Evolutionary conservation across 2,888 invertebrate species (phyloP), one percentile per base, ranked within the genome.

Genomic region (Cheilosia vernalis): DNA sequence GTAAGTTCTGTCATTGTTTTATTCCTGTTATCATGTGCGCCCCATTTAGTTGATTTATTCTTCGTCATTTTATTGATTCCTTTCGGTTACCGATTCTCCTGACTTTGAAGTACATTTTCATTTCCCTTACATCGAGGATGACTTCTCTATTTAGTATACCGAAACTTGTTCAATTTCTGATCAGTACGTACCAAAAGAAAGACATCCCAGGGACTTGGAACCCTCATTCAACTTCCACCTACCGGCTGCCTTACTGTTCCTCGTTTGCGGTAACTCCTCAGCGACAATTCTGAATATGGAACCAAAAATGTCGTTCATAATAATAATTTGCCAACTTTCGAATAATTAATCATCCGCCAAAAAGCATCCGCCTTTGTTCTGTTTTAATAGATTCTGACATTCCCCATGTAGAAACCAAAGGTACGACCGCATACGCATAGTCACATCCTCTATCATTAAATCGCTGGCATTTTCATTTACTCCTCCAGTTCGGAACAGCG

Each of bases 381-480:
- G 10, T 42, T 51, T 42, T 44, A 58, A 76, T n/a, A n/a, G n/a
- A 67, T 33, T 47, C 67, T 51, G 27, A 42, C 37, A 0, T 63
- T 70, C 30, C 19, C 19, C 19, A 56, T 15, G 19, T 7, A 47
- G n/a, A 44, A 56, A 60, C 24, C 37, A 42, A 55, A 49, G 63
- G n/a, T 60, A 53, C 17, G 61, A 33, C 33, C n/a, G 4, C 13
- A 13, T 30, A 2, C n/a, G 4, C 13, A 13, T 30, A 2, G 37
- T 37, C 13, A 37, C 37, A 55, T 69, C 61, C 37, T 37, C 15
- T 49, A 44, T 69, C 17, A 55, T 53, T 61, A 60, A 30, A 30
- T 76, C 27, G 17, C 33, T 19, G 42, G 27, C 40, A 56, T 47
- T 47, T 56, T 49, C 56, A 56, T 61, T 69, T 37, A 51, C 55